Percentiles rank a stretch among this genome's conserved stretches.
phyloP scores from a whole-genome alignment of 2,797 vertebrate species.

The Eleutherodactylus coqui region DNA sequence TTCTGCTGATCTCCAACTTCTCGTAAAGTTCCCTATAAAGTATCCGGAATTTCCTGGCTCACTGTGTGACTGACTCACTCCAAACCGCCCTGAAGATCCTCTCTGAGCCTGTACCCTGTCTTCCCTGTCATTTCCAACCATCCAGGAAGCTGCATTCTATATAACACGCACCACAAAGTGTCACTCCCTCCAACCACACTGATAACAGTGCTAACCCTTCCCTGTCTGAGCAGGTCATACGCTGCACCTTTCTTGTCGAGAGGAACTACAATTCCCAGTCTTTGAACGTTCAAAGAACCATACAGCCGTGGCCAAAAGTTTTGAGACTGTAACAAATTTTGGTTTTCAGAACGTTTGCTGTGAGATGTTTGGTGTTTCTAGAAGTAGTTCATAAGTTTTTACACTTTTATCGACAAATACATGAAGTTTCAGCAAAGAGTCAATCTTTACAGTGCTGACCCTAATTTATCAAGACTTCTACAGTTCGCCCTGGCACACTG shows the following conservation, averaged over 20 bases:
- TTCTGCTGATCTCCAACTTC: background rate
- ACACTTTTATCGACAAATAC: too few relatives aligned
- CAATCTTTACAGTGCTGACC: too few relatives aligned
- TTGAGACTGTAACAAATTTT: too few relatives aligned
- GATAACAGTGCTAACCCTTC: background rate
- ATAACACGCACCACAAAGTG: conserved; percentile 10
- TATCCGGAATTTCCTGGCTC: background rate
- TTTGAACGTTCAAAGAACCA: background rate
- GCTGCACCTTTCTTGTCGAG: too few relatives aligned
- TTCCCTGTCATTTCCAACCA: conserved; percentile 13
- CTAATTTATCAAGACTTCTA: too few relatives aligned
- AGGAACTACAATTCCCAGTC: background rate
- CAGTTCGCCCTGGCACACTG: too few relatives aligned
- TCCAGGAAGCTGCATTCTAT: conserved; percentile 31
- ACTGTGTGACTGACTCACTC: background rate
- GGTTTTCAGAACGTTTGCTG: too few relatives aligned
- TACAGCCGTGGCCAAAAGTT: too few relatives aligned
- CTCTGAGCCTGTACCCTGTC: background rate
- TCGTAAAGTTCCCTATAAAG: too few relatives aligned
- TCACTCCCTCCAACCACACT: conserved; percentile 14
- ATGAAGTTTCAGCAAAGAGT: too few relatives aligned
- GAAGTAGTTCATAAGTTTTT: too few relatives aligned
- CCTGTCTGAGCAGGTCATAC: background rate
- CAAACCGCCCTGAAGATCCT: background rate
- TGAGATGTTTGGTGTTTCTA: too few relatives aligned